Evolutionary conservation across 2,888 invertebrate species (phyloP), one percentile per base, ranked within the genome.

Genomic region (Agrochola macilenta): DNA sequence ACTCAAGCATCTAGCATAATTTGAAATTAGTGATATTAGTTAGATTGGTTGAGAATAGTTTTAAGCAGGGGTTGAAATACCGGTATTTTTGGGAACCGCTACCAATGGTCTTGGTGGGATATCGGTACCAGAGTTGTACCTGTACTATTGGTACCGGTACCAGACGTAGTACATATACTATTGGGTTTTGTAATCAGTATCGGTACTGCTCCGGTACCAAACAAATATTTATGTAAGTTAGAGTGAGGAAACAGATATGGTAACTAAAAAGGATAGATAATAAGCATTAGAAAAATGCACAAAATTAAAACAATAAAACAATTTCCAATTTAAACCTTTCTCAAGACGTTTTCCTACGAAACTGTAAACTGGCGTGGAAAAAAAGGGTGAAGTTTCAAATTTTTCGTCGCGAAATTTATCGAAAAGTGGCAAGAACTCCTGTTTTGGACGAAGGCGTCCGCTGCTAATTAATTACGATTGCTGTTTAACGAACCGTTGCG

Each of bases 391-490:
- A 60, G 7, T 2, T 49, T 46, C 12, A 20, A 70, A 81, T 78
- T 81, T 85, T 84, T 82, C 83, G 61, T 64, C 63, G 63, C 85
- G 86, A 88, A 88, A 89, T 89, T 90, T 89, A 90, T 90, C 87
- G 86, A 83, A 82, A 84, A 87, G 79, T 81, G 75, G 79, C 78
- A 87, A 89, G 65, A 86, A 84, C 87, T 86, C 84, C 86, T 89
- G 88, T 89, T 87, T 70, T 73, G 64, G 78, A 79, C 76, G 82
- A 79, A 79, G 57, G 79, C 84, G 78, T 85, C 82, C 84, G 72
- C 71, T 81, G 88, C 89, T 92, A 93, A 93, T 93, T 93, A 93
- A 93, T 93, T 92, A 91, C 91, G 91, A 93, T 92, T 89, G 90
- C 87, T 88, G 91, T 82, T 91, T 88, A 93, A 92, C 92, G 91